Base-by-base conservation (phyloP, 1,140 invertebrate genomes). In the Teleogryllus occipitalis region DNA sequence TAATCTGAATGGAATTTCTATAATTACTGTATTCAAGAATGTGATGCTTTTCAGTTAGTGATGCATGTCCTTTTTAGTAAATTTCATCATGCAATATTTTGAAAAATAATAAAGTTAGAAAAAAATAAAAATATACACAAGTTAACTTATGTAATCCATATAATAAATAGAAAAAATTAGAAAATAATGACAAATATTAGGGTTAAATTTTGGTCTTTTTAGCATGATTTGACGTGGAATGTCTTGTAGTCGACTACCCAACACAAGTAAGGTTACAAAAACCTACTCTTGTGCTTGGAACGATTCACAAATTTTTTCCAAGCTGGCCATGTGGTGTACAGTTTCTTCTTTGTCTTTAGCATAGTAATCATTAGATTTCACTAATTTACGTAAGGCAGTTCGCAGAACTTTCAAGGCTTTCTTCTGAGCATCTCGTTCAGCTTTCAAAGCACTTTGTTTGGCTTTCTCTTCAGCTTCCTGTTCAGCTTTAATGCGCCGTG, bases 341-440 rank as follows among this genome's bases (percentile, higher is more conserved):
- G 88, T 90, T 85, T 97, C 93, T 47, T 91, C 88, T 46, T 94
- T 91, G 83, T 90, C 90, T 72, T 87, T 85, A 46, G 92, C 90
- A 87, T 93, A 98, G 85, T 97, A 98, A 85, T 97, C 93, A 82
- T 93, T 92, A n/a, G 92, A 88, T 88, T 98, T 98, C 82, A 95
- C 94, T 39, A 93, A 86, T 83, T 95, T 94, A 79, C 97, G 87
- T 7, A 99, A 87, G 12, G 89, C 90, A 88, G 98, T 98, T 7
- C 94, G 89, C 86, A 98, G 93, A 84, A 95, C 95, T 80, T 95
- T 93, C 12, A 98, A 85, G 7, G 92, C 91, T 83, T 94, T 94
- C 84, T 96, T 96, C 47, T 93, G 87, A 12, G 90, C 90, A 84
- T 97, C 95, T 80, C 95, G 92, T 85, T 98, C 96, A 82, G 96